phyloP scores from a whole-genome alignment of 2,888 invertebrate species.

The Pachliopta kotzebuea region DNA sequence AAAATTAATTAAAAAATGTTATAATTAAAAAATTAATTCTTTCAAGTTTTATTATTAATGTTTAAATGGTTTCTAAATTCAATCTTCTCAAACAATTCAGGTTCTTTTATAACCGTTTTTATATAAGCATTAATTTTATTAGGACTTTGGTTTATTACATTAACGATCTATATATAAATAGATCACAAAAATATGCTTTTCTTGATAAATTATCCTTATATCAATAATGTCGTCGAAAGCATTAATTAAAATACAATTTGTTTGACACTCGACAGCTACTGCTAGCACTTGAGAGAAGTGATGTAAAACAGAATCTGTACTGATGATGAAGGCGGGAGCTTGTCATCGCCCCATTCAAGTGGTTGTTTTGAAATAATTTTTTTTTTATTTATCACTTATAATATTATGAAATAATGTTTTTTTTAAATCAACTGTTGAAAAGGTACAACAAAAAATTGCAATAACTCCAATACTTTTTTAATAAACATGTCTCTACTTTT shows the following conservation, averaged over 20 bases:
- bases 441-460: too few relatives aligned
- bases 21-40: too few relatives aligned
- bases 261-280: slow-evolving; percentile 15
- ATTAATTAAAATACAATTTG: slow-evolving; percentile 5
- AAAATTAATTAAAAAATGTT: too few relatives aligned
- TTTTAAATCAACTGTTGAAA: neutral
- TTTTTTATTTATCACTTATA: neutral
- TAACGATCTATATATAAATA: too few relatives aligned
- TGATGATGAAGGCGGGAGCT: slow-evolving; percentile 1
- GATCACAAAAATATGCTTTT: neutral
- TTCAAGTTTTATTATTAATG: too few relatives aligned
- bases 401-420: neutral
- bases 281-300: slow-evolving; percentile 18
- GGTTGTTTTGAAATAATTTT: neutral
- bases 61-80: too few relatives aligned
- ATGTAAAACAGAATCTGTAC: slow-evolving; percentile 20
- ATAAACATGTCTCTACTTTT: too few relatives aligned
- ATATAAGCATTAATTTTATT: too few relatives aligned
- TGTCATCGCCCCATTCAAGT: slow-evolving; percentile 19
- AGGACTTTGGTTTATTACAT: too few relatives aligned
- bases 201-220: neutral
- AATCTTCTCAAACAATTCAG: too few relatives aligned
- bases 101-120: too few relatives aligned
- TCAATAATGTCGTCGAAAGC: neutral
- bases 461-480: too few relatives aligned